Percentiles rank a stretch among this genome's conserved stretches.
Conservation (phyloP, 2,797 vertebrate genomes). For the Enteromius argenteus region DNA sequence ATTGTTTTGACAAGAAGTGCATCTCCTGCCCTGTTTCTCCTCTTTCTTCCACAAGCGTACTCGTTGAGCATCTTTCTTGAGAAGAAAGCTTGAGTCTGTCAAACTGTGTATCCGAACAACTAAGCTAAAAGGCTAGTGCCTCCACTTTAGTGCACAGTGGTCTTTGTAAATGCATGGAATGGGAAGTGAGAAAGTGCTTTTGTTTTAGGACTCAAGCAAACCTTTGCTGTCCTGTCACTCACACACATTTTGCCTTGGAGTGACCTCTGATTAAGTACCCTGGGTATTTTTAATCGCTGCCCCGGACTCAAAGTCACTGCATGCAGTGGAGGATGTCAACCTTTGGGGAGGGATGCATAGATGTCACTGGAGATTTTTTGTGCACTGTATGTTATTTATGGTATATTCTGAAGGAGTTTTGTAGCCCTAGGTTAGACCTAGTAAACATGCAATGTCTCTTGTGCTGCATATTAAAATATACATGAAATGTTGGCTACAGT, state of each 20-base stretch:
- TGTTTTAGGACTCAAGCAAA: conserved; percentile 3
- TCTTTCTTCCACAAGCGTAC: conserved; percentile 13
- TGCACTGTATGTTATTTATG: not conserved
- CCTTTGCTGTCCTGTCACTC: not conserved
- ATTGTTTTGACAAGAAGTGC: conserved; percentile 34
- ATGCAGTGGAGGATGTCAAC: not conserved
- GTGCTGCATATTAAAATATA: not conserved
- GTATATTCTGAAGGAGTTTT: not conserved
- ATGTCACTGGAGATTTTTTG: not conserved
- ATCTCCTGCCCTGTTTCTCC: conserved; percentile 9
- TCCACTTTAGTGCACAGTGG: conserved; percentile 11
- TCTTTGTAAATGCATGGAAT: conserved; percentile 19
- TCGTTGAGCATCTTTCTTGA: not conserved
- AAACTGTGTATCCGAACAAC: not conserved
- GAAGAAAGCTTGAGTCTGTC: conserved; percentile 43
- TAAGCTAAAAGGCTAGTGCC: conserved; percentile 15
- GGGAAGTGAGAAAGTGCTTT: conserved; percentile 16
- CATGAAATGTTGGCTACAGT: not conserved
- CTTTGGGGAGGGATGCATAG: not conserved
- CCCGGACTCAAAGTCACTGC: not conserved
- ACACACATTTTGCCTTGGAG: not conserved
- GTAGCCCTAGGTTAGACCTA: not conserved
- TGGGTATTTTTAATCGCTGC: not conserved
- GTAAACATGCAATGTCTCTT: not conserved
- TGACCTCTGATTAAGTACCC: not conserved